Evolutionary conservation across 2,797 vertebrate genomes (phyloP).

Genomic region (Lithobates sylvaticus): DNA sequence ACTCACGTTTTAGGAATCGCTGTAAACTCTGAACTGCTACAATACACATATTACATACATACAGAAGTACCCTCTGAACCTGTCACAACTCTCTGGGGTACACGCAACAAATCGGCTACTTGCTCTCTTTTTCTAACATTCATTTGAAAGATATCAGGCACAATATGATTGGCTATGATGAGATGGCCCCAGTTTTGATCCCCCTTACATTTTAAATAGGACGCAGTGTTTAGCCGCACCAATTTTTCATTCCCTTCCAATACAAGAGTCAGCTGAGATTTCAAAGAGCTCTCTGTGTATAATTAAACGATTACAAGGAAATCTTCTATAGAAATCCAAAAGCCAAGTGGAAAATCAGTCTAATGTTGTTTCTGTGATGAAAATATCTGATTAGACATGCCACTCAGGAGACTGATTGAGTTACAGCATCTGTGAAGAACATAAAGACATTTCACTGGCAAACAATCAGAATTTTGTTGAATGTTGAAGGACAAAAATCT

Average conservation of each 20-base stretch:
- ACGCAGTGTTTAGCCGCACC: background rate
- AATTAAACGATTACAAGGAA: slow-evolving; percentile 38
- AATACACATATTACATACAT: no score
- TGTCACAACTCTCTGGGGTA: no score
- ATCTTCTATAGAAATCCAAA: slow-evolving; percentile 9
- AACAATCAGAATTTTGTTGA: slow-evolving; percentile 3
- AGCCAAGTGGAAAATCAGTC: slow-evolving; percentile 46
- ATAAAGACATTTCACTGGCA: background rate
- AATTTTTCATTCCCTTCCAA: slow-evolving; percentile 2
- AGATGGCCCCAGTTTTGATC: background rate
- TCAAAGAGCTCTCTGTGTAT: slow-evolving; percentile 8
- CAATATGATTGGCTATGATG: no score
- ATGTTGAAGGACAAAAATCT: background rate
- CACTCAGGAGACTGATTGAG: slow-evolving; percentile 13
- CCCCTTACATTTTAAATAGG: background rate
- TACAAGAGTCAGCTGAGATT: background rate
- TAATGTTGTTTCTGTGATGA: slow-evolving; percentile 38
- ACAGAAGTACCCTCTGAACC: no score
- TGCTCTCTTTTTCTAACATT: no score
- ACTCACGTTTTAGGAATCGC: no score
- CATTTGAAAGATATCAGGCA: no score
- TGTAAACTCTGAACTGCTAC: no score
- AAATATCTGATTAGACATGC: slow-evolving; percentile 39
- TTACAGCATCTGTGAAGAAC: slow-evolving; percentile 10
- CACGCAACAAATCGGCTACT: no score